Percentiles rank a stretch among this genome's conserved stretches.
Evolutionary conservation across 2,888 invertebrate genomes (phyloP).

Genomic region (Antitype chi): DNA sequence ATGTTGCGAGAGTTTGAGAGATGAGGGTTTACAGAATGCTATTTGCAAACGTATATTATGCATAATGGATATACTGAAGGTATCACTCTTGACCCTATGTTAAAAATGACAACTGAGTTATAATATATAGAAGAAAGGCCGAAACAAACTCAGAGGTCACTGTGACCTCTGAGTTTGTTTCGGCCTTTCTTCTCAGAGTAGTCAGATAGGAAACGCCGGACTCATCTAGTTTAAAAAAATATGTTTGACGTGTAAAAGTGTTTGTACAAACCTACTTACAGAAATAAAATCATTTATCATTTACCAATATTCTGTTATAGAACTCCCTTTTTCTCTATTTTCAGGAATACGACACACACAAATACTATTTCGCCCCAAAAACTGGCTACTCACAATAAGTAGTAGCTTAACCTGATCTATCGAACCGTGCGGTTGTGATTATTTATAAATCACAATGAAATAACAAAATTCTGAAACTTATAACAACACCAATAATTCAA

Average conservation of each 20-base stretch:
- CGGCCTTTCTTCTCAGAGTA: no score
- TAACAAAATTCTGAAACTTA: background rate
- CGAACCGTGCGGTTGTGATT: no score
- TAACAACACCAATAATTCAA: background rate
- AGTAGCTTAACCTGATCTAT: no score
- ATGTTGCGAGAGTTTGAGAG: slow-evolving; percentile 16
- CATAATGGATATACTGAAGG: background rate
- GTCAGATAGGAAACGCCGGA: no score
- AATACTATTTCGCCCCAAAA: background rate
- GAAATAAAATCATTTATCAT: no score
- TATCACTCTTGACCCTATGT: background rate
- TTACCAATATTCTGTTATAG: no score
- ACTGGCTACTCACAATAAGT: background rate
- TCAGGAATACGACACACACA: background rate
- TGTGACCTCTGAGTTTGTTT: no score
- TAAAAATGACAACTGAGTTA: background rate
- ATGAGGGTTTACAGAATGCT: slow-evolving; percentile 29
- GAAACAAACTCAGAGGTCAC: no score
- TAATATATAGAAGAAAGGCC: no score
- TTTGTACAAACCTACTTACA: no score
- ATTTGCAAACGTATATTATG: slow-evolving; percentile 18
- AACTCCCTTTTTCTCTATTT: background rate
- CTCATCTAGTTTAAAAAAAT: no score
- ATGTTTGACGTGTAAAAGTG: no score
- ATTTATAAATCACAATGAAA: background rate